Conservation (phyloP, 2,888 invertebrate species). For the Erebia palarica region DNA sequence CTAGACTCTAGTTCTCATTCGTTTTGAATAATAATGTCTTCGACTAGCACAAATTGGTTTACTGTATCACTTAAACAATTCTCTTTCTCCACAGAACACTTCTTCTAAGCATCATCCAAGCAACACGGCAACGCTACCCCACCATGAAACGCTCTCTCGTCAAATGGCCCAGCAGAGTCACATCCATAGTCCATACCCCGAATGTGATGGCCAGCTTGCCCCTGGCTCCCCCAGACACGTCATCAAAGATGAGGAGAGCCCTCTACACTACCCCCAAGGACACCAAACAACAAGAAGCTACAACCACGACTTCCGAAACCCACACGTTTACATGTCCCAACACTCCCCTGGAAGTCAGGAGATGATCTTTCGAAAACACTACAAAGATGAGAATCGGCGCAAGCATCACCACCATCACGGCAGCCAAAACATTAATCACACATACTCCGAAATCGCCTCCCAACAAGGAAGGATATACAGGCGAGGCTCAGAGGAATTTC, state of each 20-base stretch:
- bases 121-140: conserved; percentile 86
- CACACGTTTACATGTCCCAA: conserved; percentile 77
- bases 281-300: conserved; percentile 75
- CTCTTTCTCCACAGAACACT: conserved; percentile 85
- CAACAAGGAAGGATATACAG: conserved; percentile 77
- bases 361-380: conserved; percentile 75
- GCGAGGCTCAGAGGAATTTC: conserved; percentile 81
- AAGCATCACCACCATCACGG: conserved; percentile 79
- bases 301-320: conserved; percentile 76
- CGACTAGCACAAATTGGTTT: background rate
- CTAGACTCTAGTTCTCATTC: background rate
- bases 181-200: conserved; percentile 80
- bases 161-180: conserved; percentile 76
- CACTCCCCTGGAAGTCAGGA: conserved; percentile 76
- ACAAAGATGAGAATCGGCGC: conserved; percentile 71
- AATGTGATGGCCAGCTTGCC: conserved; percentile 72
- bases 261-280: conserved; percentile 69
- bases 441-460: conserved; percentile 87
- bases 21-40: background rate
- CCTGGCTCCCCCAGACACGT: conserved; percentile 76
- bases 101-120: conserved; percentile 90
- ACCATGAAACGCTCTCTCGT: conserved; percentile 82
- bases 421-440: conserved; percentile 86
- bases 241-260: conserved; percentile 71
- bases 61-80: background rate